These are phyloP conservation scores for Leptopterna dolabrata DNA, from an alignment of 2,888 invertebrate species.

Conservation along the genomic window DNA sequence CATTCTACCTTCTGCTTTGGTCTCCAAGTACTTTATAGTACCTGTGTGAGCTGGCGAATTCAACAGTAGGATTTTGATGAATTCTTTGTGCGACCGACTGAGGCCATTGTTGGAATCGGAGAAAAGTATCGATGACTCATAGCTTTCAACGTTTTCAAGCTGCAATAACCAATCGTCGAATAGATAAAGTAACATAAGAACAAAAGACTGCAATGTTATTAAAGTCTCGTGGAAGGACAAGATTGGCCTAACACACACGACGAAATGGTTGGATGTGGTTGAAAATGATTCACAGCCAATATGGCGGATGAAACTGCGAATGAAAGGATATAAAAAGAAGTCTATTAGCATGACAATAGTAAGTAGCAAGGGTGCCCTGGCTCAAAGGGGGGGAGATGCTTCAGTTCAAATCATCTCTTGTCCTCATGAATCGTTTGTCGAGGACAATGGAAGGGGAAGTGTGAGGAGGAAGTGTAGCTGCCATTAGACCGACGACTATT, in stretches of 20 bases:
- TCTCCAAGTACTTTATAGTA: too few species aligned
- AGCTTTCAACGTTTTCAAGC: neutral
- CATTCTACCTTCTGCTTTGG: too few species aligned
- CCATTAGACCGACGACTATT: neutral
- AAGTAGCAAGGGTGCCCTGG: slow-evolving; percentile 9
- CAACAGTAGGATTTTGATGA: too few species aligned
- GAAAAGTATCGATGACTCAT: neutral
- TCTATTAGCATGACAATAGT: slow-evolving; percentile 23
- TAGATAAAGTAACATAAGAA: neutral
- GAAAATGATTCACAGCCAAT: neutral
- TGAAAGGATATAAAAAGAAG: slow-evolving; percentile 24
- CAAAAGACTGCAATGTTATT: neutral
- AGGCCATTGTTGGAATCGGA: too few species aligned
- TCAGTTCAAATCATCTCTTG: slow-evolving; percentile 4
- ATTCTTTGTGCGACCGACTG: too few species aligned
- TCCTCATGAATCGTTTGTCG: neutral
- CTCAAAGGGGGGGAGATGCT: neutral
- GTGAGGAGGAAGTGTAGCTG: neutral
- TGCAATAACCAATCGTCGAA: neutral
- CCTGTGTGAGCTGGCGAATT: too few species aligned
- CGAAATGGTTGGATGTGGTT: neutral
- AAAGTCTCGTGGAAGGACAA: neutral
- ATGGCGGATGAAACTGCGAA: slow-evolving; percentile 9
- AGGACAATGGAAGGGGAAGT: neutral
- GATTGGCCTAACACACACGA: neutral